Evolutionary conservation across 1,140 invertebrate genomes (phyloP).

Genomic region (Papilio helenus): DNA sequence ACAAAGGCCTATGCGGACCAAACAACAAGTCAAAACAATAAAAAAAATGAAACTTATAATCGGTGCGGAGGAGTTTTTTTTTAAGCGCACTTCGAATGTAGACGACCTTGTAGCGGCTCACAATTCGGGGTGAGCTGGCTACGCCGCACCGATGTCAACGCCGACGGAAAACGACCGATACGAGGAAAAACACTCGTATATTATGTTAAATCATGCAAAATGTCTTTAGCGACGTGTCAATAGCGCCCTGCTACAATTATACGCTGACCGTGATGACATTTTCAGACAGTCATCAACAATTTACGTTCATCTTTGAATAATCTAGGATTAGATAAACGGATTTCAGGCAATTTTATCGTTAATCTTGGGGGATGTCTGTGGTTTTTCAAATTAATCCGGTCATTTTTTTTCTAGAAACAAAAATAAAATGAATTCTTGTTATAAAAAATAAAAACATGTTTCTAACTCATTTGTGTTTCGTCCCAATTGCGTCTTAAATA

Average conservation of each 20-base stretch:
- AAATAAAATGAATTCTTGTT: neutral
- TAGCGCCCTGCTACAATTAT: neutral
- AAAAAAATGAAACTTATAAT: slow-evolving; percentile 43
- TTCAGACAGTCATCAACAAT: neutral
- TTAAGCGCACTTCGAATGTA: slow-evolving; percentile 64
- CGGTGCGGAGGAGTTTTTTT: slow-evolving; percentile 49
- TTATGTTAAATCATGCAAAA: slow-evolving; percentile 32
- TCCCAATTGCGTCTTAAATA: neutral
- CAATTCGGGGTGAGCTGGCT: slow-evolving; percentile 70
- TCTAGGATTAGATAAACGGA: neutral
- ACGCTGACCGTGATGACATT: neutral
- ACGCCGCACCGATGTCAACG: neutral
- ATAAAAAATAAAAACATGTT: neutral
- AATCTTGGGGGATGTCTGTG: neutral
- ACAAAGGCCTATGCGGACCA: neutral
- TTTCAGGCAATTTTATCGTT: neutral
- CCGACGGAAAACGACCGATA: slow-evolving; percentile 12
- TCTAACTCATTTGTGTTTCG: neutral
- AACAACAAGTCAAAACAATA: neutral
- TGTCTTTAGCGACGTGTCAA: slow-evolving; percentile 15
- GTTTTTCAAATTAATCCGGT: neutral
- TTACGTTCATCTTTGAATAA: neutral
- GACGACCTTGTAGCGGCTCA: slow-evolving; percentile 63
- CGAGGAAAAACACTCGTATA: slow-evolving; percentile 41
- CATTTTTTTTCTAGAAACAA: neutral